Conservation (phyloP, 2,888 invertebrate species). For the Cinara cedri region DNA sequence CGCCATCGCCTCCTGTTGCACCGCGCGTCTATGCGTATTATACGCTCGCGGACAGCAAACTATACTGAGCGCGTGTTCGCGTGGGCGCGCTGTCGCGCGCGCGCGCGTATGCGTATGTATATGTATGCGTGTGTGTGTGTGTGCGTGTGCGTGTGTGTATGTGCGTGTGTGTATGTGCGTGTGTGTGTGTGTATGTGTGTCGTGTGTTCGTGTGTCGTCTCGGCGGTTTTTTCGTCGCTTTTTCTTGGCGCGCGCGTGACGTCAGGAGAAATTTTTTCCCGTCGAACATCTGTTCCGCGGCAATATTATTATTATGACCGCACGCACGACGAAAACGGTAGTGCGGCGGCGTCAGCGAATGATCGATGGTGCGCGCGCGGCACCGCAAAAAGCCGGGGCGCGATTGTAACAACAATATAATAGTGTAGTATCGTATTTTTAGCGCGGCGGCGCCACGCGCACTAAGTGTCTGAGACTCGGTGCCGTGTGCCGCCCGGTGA, state of each 20-base stretch:
- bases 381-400: conserved; percentile 12
- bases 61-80: background rate
- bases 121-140: background rate
- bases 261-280: background rate
- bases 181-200: background rate
- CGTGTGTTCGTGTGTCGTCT: background rate
- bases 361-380: conserved; percentile 44
- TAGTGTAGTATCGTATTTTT: conserved; percentile 26
- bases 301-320: conserved; percentile 28
- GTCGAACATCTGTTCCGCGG: conserved; percentile 32
- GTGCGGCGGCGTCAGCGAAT: background rate
- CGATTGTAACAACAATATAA: no score
- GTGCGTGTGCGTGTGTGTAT: background rate
- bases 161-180: background rate
- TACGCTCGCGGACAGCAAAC: background rate
- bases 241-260: conserved; percentile 13
- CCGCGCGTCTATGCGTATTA: background rate
- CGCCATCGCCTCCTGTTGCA: background rate
- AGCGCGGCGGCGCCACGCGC: conserved; percentile 36
- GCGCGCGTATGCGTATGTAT: background rate
- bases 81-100: background rate
- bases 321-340: conserved; percentile 14
- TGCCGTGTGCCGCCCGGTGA: background rate
- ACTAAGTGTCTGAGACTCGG: background rate
- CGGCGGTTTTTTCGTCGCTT: background rate